Evolutionary conservation across 2,888 invertebrate genomes (phyloP).

Genomic region (Silvanus unidentatus): DNA sequence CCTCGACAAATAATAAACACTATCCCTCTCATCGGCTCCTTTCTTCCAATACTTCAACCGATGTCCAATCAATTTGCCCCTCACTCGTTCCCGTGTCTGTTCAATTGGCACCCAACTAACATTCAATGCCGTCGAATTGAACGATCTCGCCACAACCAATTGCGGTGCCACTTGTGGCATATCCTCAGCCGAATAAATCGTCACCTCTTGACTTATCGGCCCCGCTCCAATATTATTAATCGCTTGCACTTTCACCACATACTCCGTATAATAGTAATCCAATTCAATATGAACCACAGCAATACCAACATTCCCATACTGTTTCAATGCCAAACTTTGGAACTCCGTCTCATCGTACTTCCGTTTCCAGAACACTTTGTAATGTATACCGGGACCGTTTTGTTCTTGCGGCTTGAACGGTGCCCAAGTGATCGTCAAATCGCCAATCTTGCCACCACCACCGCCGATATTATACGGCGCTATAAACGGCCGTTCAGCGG

Average conservation of each 20-base stretch:
- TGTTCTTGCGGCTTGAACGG: conserved; percentile 72
- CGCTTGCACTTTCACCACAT: conserved; percentile 78
- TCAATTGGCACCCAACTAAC: conserved; percentile 88
- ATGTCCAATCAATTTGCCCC: conserved; percentile 80
- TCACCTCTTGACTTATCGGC: conserved; percentile 68
- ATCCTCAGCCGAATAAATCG: conserved; percentile 82
- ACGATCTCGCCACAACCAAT: conserved; percentile 68
- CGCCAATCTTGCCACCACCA: conserved; percentile 93
- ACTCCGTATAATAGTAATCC: conserved; percentile 74
- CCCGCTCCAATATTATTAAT: conserved; percentile 75
- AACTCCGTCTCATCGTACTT: conserved; percentile 68
- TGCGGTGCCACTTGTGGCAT: conserved; percentile 90
- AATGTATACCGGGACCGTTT: conserved; percentile 84
- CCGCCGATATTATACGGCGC: conserved; percentile 74
- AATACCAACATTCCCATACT: conserved; percentile 69
- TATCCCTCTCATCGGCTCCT: conserved; percentile 66
- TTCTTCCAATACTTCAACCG: conserved; percentile 88
- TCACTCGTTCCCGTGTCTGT: conserved; percentile 73
- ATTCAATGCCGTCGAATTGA: conserved; percentile 87
- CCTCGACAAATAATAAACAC: conserved; percentile 79
- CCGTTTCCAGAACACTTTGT: conserved; percentile 83
- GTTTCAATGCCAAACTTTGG: conserved; percentile 63
- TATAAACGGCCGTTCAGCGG: conserved; percentile 70
- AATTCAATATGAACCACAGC: conserved; percentile 71
- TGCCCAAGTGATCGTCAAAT: conserved; percentile 86